Conservation (phyloP, 2,888 invertebrate species). For the Apoda limacodes region DNA sequence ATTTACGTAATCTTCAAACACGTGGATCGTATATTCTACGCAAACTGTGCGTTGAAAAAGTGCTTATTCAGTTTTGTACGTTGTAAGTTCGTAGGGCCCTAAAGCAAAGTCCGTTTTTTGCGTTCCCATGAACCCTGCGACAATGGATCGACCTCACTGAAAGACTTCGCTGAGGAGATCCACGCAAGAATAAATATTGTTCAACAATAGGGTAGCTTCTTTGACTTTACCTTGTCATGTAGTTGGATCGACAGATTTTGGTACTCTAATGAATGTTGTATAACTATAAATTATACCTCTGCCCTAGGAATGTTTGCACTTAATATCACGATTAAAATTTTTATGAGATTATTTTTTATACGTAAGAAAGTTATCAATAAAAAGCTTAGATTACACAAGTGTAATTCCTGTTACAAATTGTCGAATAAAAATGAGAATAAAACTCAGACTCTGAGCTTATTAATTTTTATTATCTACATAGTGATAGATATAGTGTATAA, state of each 20-base stretch:
- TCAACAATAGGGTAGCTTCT: conserved; percentile 64
- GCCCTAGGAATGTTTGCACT: no score
- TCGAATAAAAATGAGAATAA: no score
- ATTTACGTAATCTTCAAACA: conserved; percentile 50
- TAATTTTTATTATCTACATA: no score
- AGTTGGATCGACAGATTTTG: conserved; percentile 26
- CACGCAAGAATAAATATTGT: conserved; percentile 67
- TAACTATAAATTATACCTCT: no score
- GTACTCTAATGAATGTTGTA: no score
- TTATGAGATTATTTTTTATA: no score
- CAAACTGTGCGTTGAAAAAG: conserved; percentile 48
- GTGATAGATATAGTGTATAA: no score
- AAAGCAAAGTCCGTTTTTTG: conserved; percentile 60
- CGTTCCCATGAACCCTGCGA: conserved; percentile 66
- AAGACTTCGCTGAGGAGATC: conserved; percentile 52
- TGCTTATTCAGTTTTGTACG: conserved; percentile 61
- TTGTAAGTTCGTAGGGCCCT: conserved; percentile 39
- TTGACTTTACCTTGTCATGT: conserved; percentile 49
- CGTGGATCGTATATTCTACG: conserved; percentile 42
- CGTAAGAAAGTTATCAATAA: no score
- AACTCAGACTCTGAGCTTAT: no score
- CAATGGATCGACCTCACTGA: conserved; percentile 63
- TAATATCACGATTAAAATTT: no score
- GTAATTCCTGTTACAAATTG: no score
- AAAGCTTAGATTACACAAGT: no score